These are phyloP conservation scores for Copsychus sechellarum DNA, from an alignment of 2,113 vertebrate species.

Conservation along the genomic window DNA sequence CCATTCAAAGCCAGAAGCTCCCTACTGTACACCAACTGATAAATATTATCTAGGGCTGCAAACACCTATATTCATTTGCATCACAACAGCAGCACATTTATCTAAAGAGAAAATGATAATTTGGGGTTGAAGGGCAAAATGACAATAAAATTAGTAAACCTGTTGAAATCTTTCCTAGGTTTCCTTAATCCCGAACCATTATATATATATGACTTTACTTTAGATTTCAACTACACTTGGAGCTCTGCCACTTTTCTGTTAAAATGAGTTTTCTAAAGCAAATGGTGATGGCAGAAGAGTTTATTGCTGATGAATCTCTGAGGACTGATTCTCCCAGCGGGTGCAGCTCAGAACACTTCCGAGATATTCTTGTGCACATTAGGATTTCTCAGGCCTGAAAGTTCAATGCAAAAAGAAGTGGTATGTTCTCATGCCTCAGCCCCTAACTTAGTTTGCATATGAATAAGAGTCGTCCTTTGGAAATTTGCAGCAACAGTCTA, in stretches of 20 bases:
- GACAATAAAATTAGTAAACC: neutral
- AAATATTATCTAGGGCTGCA: neutral
- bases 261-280: neutral
- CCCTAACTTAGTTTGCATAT: slow-evolving; percentile 15
- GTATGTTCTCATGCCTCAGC: slow-evolving; percentile 27
- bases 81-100: neutral
- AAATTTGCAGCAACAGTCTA: slow-evolving; percentile 9
- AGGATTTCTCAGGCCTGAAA: slow-evolving; percentile 16
- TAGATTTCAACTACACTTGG: neutral
- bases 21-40: neutral
- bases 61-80: neutral
- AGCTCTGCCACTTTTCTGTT: neutral
- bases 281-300: neutral
- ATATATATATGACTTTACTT: neutral
- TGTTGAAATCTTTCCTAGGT: neutral
- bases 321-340: neutral
- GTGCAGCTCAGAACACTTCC: neutral
- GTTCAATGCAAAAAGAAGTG: neutral
- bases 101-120: neutral
- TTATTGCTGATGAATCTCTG: neutral
- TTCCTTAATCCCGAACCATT: neutral
- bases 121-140: neutral
- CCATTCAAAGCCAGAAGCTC: neutral
- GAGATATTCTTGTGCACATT: neutral
- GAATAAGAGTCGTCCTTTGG: neutral